Evolutionary conservation across 2,888 invertebrate species (phyloP).

Genomic region (Nycteola revayana): DNA sequence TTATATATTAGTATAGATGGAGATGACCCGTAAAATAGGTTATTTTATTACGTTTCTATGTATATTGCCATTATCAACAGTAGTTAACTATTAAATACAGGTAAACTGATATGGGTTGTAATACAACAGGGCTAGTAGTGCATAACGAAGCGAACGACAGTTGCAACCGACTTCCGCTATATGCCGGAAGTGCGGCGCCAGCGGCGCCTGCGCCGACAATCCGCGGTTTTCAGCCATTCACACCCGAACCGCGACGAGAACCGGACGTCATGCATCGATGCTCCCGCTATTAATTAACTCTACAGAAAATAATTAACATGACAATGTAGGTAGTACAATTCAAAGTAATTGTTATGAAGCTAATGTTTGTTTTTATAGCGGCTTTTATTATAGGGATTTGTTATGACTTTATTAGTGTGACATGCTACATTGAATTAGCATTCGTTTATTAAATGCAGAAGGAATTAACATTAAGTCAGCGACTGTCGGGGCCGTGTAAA

Average conservation of each 20-base stretch:
- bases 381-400: slow-evolving; percentile 7
- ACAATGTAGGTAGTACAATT: neutral
- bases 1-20: no score
- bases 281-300: slow-evolving; percentile 43
- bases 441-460: slow-evolving; percentile 27
- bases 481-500: slow-evolving; percentile 47
- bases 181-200: slow-evolving; percentile 69
- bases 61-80: slow-evolving; percentile 31
- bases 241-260: slow-evolving; percentile 46
- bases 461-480: slow-evolving; percentile 35
- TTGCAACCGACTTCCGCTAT: slow-evolving; percentile 71
- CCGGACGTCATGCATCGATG: slow-evolving; percentile 58
- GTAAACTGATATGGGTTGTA: slow-evolving; percentile 51
- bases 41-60: no score
- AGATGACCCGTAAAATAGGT: no score
- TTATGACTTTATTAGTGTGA: neutral
- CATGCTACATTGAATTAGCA: slow-evolving; percentile 25
- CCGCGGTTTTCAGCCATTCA: slow-evolving; percentile 55
- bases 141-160: slow-evolving; percentile 65
- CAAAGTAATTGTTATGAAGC: no score
- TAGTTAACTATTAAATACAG: slow-evolving; percentile 44
- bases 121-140: slow-evolving; percentile 58
- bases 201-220: slow-evolving; percentile 54
- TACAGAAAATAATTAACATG: slow-evolving; percentile 19
- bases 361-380: slow-evolving; percentile 16